phyloP scores from a whole-genome alignment of 2,113 vertebrate species.

The Ardeotis arabs region DNA sequence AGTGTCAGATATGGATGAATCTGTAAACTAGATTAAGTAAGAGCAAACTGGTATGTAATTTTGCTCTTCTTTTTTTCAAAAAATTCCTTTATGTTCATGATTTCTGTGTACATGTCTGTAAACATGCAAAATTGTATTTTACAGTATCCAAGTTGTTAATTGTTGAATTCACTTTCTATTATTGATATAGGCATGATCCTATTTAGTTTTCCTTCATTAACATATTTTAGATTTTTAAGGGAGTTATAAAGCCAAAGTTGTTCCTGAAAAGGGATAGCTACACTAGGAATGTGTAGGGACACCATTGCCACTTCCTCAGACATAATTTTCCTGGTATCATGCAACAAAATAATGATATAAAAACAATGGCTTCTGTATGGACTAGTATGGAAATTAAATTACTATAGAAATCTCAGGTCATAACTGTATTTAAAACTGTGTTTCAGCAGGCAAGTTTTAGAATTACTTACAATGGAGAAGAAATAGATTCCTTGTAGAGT shows the following conservation, averaged over 20 bases:
- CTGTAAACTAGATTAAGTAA: background rate
- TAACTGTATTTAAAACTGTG: background rate
- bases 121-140: background rate
- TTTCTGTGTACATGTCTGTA: background rate
- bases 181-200: background rate
- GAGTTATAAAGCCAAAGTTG: background rate
- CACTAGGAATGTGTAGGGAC: background rate
- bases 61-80: background rate
- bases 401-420: background rate
- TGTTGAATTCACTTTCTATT: background rate
- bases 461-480: background rate
- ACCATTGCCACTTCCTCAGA: background rate
- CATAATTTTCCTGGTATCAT: background rate
- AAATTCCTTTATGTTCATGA: background rate
- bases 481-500: background rate
- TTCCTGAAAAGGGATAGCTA: background rate
- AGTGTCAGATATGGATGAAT: background rate
- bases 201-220: background rate
- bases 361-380: background rate
- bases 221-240: background rate
- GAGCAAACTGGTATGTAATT: background rate
- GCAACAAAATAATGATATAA: background rate
- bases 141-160: background rate
- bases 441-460: background rate
- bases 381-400: background rate